phyloP scores from a whole-genome alignment of 2,113 vertebrate genomes.

The Oostethus manadensis region DNA sequence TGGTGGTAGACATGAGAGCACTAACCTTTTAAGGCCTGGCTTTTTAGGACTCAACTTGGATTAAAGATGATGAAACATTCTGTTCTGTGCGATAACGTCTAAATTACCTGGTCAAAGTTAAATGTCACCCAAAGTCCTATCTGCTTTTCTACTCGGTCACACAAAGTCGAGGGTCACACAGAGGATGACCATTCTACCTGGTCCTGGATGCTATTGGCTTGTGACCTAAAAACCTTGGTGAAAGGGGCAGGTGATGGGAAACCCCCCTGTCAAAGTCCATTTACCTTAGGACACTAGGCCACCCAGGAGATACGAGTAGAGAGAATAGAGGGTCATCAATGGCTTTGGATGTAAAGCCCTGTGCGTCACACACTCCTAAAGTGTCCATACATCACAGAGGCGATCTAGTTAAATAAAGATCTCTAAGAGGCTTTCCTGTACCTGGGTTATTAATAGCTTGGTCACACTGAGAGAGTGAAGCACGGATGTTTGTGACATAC shows the following conservation, averaged over 20 bases:
- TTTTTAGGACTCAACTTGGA: constrained; percentile 16
- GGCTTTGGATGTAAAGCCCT: constrained; percentile 28
- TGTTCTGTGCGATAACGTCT: not conserved
- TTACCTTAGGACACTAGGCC: constrained; percentile 45
- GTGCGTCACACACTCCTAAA: constrained; percentile 54
- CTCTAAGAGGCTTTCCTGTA: constrained; percentile 77
- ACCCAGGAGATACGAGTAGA: constrained; percentile 1
- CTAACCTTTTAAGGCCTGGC: not conserved
- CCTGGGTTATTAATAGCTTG: constrained; percentile 73
- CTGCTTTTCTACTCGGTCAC: not conserved
- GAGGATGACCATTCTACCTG: constrained; percentile 29
- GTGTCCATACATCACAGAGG: constrained; percentile 65
- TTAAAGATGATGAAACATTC: constrained; percentile 31
- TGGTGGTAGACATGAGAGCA: constrained; percentile 21
- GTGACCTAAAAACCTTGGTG: constrained; percentile 53
- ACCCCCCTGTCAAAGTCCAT: constrained; percentile 52
- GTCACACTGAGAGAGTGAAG: constrained; percentile 42
- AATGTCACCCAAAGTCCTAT: not conserved
- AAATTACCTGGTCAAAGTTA: not conserved
- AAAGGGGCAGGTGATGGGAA: constrained; percentile 49
- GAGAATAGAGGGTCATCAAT: constrained; percentile 28
- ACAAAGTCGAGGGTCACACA: constrained; percentile 26
- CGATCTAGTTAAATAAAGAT: constrained; percentile 76
- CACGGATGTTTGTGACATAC: constrained; percentile 49
- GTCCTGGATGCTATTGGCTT: constrained; percentile 51